A percentile compares a stretch with the other conserved stretches of the same genome.
These are phyloP conservation scores for Lasioglossum lativentre DNA, from an alignment of 2,888 invertebrate species.

Conservation along the genomic window DNA sequence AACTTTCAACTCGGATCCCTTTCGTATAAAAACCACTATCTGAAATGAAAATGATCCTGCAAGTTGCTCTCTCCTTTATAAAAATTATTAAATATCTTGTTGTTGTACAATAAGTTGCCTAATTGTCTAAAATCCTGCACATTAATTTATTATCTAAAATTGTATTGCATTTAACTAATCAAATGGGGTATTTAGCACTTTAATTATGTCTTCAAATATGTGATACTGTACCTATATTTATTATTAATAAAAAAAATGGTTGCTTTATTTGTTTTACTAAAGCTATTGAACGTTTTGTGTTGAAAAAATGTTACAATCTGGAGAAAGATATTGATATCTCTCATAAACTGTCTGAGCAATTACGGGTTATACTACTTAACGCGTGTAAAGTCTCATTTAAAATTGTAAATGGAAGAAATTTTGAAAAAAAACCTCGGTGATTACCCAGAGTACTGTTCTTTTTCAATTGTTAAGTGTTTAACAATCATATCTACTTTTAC, in stretches of 20 bases:
- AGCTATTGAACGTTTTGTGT: not conserved
- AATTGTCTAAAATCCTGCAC: not conserved
- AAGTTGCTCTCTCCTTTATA: not conserved
- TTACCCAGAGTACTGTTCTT: not conserved
- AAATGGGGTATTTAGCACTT: not conserved
- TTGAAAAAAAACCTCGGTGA: not conserved
- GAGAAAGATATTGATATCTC: not conserved
- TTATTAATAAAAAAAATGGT: not conserved
- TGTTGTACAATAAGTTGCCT: not conserved
- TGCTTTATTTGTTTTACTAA: not conserved
- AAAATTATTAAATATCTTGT: not conserved
- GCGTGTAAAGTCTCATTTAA: not conserved
- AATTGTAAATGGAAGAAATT: not conserved
- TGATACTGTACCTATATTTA: not conserved
- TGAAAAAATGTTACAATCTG: not conserved
- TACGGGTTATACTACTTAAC: not conserved
- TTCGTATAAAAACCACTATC: not conserved
- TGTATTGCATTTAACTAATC: not conserved
- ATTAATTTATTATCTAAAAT: not conserved
- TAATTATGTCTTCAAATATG: not conserved
- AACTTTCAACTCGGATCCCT: slow-evolving; percentile 7
- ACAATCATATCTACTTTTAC: not conserved
- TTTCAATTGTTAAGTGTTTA: not conserved
- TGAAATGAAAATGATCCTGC: not conserved
- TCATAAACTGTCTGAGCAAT: not conserved